These are phyloP conservation scores for Chroicocephalus ridibundus DNA, from an alignment of 2,113 vertebrate genomes.

Conservation along the genomic window DNA sequence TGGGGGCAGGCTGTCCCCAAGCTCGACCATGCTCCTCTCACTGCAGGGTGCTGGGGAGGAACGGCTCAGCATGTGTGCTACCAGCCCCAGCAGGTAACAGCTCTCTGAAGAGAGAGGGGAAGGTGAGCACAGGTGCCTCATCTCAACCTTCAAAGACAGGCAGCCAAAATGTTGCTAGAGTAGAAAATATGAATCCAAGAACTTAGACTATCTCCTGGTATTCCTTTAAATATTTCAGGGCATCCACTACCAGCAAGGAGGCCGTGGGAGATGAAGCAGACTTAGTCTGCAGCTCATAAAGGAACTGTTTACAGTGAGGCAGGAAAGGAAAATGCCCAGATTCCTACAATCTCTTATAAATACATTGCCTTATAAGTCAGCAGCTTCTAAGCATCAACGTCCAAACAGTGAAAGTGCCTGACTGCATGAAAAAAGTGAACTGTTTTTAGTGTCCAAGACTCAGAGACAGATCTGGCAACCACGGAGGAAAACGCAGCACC, in stretches of 20 bases:
- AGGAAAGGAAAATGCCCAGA: not conserved
- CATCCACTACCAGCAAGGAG: not conserved
- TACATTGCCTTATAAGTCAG: not conserved
- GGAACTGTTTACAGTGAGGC: not conserved
- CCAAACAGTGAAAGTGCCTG: not conserved
- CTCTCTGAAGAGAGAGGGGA: not conserved
- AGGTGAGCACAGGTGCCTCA: not conserved
- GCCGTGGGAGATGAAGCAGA: not conserved
- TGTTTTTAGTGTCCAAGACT: accelerated
- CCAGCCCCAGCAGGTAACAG: not conserved
- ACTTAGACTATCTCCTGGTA: not conserved
- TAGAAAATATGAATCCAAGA: not conserved
- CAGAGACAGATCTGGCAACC: not conserved
- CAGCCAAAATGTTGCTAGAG: not conserved
- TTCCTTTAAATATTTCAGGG: not conserved
- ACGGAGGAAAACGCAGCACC: not conserved
- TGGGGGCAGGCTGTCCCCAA: not conserved
- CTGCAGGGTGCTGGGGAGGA: not conserved
- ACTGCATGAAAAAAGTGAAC: not conserved
- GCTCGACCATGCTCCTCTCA: accelerated
- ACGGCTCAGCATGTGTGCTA: not conserved
- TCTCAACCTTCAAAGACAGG: not conserved
- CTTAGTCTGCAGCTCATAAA: not conserved
- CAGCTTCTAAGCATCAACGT: not conserved
- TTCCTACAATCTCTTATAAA: not conserved